Evolutionary conservation across 2,797 vertebrate genomes (phyloP).

Genomic region (Cirrhinus mrigala): DNA sequence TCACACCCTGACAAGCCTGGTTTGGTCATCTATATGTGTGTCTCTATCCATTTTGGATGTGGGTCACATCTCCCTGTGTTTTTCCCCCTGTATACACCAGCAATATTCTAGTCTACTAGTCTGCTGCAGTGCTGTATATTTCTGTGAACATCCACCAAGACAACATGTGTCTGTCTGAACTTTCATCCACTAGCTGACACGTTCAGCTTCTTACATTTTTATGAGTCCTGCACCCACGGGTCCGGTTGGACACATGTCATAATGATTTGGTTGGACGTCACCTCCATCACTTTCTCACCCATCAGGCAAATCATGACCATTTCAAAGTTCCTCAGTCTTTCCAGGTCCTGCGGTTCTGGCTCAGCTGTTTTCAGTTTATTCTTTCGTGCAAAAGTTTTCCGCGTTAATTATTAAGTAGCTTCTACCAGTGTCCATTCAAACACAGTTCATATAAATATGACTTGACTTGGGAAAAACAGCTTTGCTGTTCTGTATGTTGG

Average conservation of each 20-base stretch:
- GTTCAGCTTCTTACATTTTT: background rate
- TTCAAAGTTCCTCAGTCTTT: background rate
- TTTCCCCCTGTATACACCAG: background rate
- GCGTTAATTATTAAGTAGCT: background rate
- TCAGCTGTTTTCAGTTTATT: constrained; percentile 7
- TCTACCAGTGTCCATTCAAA: constrained; percentile 22
- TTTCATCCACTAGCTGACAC: background rate
- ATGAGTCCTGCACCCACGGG: background rate
- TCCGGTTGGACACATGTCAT: background rate
- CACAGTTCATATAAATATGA: background rate
- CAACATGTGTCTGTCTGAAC: background rate
- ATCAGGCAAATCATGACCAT: background rate
- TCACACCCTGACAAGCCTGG: constrained; percentile 54
- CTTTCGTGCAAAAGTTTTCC: background rate
- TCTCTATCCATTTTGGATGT: constrained; percentile 27
- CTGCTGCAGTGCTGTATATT: background rate
- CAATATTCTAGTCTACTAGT: background rate
- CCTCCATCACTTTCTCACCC: background rate
- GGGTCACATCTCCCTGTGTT: constrained; percentile 4
- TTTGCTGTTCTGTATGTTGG: background rate
- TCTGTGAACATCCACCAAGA: background rate
- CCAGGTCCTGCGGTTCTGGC: background rate
- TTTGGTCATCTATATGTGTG: background rate
- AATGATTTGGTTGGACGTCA: constrained; percentile 3
- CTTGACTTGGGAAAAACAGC: background rate